phyloP scores from a whole-genome alignment of 2,797 vertebrate genomes.

The Clamator glandarius region DNA sequence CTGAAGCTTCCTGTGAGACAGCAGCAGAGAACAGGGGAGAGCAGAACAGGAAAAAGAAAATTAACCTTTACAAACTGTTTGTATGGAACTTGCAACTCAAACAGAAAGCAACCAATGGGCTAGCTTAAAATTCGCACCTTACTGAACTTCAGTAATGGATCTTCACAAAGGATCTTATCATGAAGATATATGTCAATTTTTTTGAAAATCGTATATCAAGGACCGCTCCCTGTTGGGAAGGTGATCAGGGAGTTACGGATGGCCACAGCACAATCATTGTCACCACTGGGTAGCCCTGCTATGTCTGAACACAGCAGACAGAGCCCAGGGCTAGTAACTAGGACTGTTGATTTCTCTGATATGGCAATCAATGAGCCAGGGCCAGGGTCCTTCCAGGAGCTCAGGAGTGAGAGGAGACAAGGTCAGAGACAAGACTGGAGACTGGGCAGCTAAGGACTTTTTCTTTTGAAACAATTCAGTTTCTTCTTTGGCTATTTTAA shows the following conservation, averaged over 20 bases:
- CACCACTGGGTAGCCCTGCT: not conserved
- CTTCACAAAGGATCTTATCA: not conserved
- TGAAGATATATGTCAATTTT: not conserved
- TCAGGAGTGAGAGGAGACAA: not conserved
- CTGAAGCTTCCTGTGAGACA: not conserved
- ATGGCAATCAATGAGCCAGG: not conserved
- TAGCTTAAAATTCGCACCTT: not conserved
- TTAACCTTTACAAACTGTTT: not conserved
- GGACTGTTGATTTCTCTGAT: not conserved
- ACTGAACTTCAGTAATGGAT: not conserved
- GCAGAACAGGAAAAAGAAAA: not conserved
- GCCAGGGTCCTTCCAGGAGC: not conserved
- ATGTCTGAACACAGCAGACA: not conserved
- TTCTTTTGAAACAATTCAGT: not conserved
- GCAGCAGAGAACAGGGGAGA: not conserved
- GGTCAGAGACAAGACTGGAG: not conserved
- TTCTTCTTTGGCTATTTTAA: not conserved
- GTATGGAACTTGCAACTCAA: not conserved
- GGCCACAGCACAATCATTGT: rapidly evolving
- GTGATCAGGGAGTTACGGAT: not conserved
- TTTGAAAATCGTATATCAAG: not conserved
- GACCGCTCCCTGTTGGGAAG: not conserved
- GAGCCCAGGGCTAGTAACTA: not conserved
- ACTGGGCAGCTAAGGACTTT: not conserved
- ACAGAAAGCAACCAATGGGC: not conserved